Evolutionary conservation across 2,797 vertebrate species (phyloP).

Genomic region (Tangara arthus): DNA sequence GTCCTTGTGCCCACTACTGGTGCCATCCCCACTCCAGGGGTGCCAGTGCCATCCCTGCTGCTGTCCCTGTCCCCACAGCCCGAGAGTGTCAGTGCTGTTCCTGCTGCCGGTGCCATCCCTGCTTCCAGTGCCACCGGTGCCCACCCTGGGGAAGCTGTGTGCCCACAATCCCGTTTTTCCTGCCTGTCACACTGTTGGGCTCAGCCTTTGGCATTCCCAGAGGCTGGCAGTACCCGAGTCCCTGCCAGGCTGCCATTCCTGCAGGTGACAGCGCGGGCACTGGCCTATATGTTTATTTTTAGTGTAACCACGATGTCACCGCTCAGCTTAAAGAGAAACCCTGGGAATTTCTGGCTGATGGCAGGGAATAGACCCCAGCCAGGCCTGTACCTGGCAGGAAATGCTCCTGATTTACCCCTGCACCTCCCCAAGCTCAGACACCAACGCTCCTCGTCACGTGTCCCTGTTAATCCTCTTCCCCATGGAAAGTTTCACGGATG

Average conservation of each 20-base stretch:
- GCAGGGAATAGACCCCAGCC: neutral
- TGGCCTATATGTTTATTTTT: constrained; percentile 26
- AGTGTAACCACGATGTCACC: neutral
- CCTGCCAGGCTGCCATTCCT: neutral
- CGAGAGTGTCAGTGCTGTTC: neutral
- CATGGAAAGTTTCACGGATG: neutral
- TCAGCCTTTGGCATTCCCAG: neutral
- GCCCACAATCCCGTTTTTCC: neutral
- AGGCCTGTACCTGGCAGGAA: neutral
- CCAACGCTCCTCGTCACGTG: neutral
- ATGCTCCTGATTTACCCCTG: neutral
- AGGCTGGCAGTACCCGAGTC: accelerated
- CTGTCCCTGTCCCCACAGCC: neutral
- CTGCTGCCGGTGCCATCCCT: neutral
- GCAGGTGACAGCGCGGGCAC: neutral
- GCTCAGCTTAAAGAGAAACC: neutral
- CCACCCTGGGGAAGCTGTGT: neutral
- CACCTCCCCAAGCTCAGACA: neutral
- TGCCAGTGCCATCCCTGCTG: neutral
- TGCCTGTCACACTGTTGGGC: neutral
- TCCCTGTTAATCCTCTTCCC: neutral
- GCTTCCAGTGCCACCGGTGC: neutral
- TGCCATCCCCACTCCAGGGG: neutral
- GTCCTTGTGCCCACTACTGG: no score
- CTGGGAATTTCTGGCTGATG: neutral